phyloP scores from a whole-genome alignment of 2,797 vertebrate genomes.

The Amazonetta brasiliensis region DNA sequence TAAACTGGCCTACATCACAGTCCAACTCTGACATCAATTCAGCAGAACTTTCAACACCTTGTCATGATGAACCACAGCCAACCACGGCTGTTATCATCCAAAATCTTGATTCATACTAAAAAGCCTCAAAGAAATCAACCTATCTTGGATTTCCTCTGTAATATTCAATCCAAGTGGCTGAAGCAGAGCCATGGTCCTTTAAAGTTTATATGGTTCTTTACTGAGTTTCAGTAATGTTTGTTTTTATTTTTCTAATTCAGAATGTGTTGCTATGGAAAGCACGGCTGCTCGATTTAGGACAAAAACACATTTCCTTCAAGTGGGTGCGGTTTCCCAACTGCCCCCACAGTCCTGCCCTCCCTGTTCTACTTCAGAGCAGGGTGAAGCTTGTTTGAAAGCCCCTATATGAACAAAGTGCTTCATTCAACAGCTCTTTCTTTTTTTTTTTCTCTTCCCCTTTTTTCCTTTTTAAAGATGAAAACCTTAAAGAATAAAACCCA shows the following conservation, averaged over 20 bases:
- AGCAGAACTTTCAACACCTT: constrained; percentile 38
- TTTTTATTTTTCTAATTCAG: neutral
- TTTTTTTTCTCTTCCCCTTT: neutral
- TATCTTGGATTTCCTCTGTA: neutral
- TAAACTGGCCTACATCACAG: neutral
- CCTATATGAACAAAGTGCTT: neutral
- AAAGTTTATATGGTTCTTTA: neutral
- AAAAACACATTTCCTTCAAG: neutral
- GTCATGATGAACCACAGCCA: neutral
- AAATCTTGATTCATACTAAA: neutral
- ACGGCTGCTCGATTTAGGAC: neutral
- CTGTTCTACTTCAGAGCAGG: neutral
- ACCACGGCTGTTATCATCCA: neutral
- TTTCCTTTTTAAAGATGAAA: neutral
- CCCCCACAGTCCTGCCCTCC: neutral
- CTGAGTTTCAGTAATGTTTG: neutral
- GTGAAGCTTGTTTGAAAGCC: neutral
- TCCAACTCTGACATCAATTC: constrained; percentile 27
- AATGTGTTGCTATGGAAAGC: neutral
- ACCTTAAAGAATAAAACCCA: neutral
- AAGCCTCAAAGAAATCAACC: constrained; percentile 9
- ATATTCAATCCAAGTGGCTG: neutral
- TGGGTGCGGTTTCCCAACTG: neutral
- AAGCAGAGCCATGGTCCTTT: neutral
- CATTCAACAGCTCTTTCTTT: neutral